Percentiles rank a stretch among this genome's conserved stretches.
These are phyloP conservation scores for Atta cephalotes DNA, from an alignment of 1,140 invertebrate species.

Conservation along the genomic window DNA sequence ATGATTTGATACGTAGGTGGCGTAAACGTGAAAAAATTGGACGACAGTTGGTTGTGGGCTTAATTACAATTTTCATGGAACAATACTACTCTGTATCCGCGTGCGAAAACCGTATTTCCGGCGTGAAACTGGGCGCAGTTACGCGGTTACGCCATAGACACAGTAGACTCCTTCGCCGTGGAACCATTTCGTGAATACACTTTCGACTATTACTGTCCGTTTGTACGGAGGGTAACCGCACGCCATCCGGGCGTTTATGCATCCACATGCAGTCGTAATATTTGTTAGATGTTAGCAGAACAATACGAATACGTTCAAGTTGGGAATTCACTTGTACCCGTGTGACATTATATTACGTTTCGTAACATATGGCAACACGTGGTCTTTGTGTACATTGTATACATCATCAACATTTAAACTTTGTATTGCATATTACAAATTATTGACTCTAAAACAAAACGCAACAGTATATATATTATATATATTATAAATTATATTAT, in stretches of 20 bases:
- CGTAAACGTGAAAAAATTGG: constrained; percentile 8
- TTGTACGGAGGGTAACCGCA: constrained; percentile 50
- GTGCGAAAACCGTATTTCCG: constrained; percentile 36
- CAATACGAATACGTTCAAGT: constrained; percentile 65
- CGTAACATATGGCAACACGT: neutral
- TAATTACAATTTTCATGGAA: constrained; percentile 43
- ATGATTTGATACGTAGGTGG: neutral
- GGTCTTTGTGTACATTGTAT: neutral
- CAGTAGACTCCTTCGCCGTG: constrained; percentile 42
- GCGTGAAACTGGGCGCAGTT: constrained; percentile 42
- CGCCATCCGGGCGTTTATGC: constrained; percentile 54
- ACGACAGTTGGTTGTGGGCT: constrained; percentile 24
- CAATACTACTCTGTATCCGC: constrained; percentile 12
- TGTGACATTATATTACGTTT: constrained; percentile 4
- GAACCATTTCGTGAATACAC: constrained; percentile 57
- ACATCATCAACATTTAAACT: neutral
- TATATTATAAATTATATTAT: neutral
- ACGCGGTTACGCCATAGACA: constrained; percentile 48
- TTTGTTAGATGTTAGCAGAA: constrained; percentile 41
- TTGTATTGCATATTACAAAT: neutral
- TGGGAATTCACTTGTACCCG: constrained; percentile 28
- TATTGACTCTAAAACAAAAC: neutral
- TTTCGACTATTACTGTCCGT: constrained; percentile 58
- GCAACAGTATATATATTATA: neutral
- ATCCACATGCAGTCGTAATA: constrained; percentile 35